A percentile compares a stretch with the other conserved stretches of the same genome.
Conservation (phyloP, 2,797 vertebrate species). For the Gastrophryne carolinensis region DNA sequence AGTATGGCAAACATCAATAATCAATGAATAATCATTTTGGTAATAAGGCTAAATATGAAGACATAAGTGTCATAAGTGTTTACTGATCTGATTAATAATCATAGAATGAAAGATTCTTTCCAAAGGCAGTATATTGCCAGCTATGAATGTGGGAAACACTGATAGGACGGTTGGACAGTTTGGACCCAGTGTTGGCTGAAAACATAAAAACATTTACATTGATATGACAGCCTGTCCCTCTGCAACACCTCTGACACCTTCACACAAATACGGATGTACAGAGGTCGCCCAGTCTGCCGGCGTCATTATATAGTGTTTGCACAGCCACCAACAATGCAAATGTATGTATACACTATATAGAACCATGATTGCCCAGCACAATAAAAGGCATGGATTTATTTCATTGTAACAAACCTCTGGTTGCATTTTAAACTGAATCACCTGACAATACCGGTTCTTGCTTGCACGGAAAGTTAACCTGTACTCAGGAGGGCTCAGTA, state of each 20-base stretch:
- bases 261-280: not conserved
- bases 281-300: not conserved
- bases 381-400: not conserved
- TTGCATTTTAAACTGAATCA: not conserved
- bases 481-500: no score
- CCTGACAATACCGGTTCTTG: not conserved
- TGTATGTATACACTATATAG: not conserved
- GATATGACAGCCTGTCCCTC: not conserved
- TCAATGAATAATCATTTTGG: no score
- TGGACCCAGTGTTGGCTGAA: conserved; percentile 2
- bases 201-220: not conserved
- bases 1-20: no score
- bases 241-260: not conserved
- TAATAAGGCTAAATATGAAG: no score
- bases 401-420: not conserved
- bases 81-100: no score
- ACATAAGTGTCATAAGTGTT: no score
- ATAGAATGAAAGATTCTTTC: no score
- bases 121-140: no score
- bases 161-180: no score
- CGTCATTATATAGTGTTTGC: conserved; percentile 14
- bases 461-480: no score
- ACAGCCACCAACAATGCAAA: not conserved
- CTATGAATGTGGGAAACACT: no score
- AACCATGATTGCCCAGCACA: not conserved